Percentiles rank a stretch among this genome's conserved stretches.
Conservation (phyloP, 2,888 invertebrate species). For the Sinelater perroti region DNA sequence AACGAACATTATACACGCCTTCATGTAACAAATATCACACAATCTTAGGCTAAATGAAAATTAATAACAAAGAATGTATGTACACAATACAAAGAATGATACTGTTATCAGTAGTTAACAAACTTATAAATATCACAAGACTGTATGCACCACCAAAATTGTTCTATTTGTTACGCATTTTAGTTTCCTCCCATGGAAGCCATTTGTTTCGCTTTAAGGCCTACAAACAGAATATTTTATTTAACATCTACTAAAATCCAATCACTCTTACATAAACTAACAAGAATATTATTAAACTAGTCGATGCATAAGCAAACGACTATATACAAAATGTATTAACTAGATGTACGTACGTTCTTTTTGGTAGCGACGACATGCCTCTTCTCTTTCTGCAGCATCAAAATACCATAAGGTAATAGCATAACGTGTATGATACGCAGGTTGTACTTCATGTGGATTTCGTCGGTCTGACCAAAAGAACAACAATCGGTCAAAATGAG, state of each 20-base stretch:
- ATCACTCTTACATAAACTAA: no score
- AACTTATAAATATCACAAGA: constrained; percentile 36
- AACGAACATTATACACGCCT: constrained; percentile 30
- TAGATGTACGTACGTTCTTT: constrained; percentile 62
- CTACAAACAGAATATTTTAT: constrained; percentile 9
- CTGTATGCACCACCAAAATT: constrained; percentile 32
- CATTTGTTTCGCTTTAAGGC: constrained; percentile 18
- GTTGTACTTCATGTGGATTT: constrained; percentile 97
- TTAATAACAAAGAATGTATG: constrained; percentile 31
- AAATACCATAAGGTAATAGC: constrained; percentile 95
- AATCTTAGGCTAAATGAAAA: constrained; percentile 34
- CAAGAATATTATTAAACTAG: not conserved
- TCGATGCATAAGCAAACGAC: not conserved
- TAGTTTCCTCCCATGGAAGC: constrained; percentile 10
- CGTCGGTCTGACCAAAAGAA: constrained; percentile 98
- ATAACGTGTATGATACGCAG: constrained; percentile 87
- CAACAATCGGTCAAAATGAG: constrained; percentile 90
- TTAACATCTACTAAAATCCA: not conserved
- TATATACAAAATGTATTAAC: not conserved
- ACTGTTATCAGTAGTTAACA: constrained; percentile 29
- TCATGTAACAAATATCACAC: constrained; percentile 39
- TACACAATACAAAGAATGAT: constrained; percentile 30
- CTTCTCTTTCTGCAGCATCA: constrained; percentile 82
- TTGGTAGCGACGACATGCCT: constrained; percentile 69
- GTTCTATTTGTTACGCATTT: constrained; percentile 14